These are phyloP conservation scores for Pseudomugil gertrudae DNA, from an alignment of 2,797 vertebrate species.

Conservation along the genomic window DNA sequence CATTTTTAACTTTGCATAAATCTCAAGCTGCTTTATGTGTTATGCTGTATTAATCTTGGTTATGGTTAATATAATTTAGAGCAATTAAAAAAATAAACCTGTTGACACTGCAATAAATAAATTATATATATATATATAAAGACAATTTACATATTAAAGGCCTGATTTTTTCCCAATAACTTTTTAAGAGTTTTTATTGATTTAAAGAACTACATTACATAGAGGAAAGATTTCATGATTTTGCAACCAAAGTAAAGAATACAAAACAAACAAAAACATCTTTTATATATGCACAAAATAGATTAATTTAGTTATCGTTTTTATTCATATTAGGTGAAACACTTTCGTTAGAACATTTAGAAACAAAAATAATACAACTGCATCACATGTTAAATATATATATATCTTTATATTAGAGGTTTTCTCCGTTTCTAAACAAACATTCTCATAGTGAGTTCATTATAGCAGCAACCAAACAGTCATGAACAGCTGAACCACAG, in stretches of 20 bases:
- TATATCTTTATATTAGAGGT: too few species aligned
- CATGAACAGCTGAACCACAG: slow-evolving; percentile 7
- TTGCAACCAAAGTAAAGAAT: neutral
- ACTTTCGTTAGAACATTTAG: neutral
- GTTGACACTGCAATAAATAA: neutral
- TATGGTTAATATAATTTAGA: too few species aligned
- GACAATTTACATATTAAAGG: neutral
- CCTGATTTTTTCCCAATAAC: neutral
- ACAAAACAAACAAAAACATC: neutral
- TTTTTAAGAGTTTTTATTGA: neutral
- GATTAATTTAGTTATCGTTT: slow-evolving; percentile 28
- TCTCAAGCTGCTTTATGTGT: neutral
- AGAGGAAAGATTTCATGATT: neutral
- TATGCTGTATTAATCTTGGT: too few species aligned
- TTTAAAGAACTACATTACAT: neutral
- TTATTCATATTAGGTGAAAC: slow-evolving; percentile 48
- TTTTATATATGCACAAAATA: neutral
- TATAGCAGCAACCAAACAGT: slow-evolving; percentile 14
- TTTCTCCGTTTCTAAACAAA: slow-evolving; percentile 3
- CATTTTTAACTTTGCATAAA: neutral
- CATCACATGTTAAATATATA: too few species aligned
- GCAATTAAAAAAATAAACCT: too few species aligned
- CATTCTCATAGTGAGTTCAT: slow-evolving; percentile 7
- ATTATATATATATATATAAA: neutral
- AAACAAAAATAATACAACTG: slow-evolving; percentile 12